These are phyloP conservation scores for Quadroppia sp. DNA, from an alignment of 2,888 invertebrate species.

Conservation along the genomic window DNA sequence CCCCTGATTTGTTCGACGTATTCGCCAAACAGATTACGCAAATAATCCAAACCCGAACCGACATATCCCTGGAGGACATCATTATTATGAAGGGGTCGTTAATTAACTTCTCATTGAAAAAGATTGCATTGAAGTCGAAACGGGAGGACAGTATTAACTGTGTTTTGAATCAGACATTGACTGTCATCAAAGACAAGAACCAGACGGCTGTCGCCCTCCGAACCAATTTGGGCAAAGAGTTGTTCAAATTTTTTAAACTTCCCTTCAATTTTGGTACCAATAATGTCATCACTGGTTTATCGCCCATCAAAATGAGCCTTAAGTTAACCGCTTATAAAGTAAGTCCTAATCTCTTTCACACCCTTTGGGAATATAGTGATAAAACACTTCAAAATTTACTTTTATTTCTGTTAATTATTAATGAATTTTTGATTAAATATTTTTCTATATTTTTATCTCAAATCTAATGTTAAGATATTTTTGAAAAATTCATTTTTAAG, in stretches of 20 bases:
- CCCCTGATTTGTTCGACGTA: slow-evolving; percentile 95
- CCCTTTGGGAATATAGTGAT: no score
- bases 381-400: no score
- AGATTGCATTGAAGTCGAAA: slow-evolving; percentile 32
- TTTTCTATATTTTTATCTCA: no score
- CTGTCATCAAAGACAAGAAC: slow-evolving; percentile 42
- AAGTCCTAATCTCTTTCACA: not conserved
- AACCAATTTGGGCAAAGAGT: slow-evolving; percentile 58
- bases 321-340: slow-evolving; percentile 41
- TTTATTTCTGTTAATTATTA: no score
- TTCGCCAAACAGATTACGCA: slow-evolving; percentile 96
- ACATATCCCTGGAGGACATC: slow-evolving; percentile 94
- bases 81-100: slow-evolving; percentile 90
- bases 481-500: not conserved
- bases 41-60: slow-evolving; percentile 87
- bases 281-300: not conserved
- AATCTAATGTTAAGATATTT: no score
- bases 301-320: slow-evolving; percentile 43
- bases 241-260: slow-evolving; percentile 85
- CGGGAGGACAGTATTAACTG: slow-evolving; percentile 42
- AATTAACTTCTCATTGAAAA: slow-evolving; percentile 84
- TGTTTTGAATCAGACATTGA: slow-evolving; percentile 38
- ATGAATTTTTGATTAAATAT: no score
- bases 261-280: slow-evolving; percentile 56
- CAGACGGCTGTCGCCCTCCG: slow-evolving; percentile 19